Evolutionary conservation across 1,140 invertebrate species (phyloP).

Genomic region (Achatina immaculata): DNA sequence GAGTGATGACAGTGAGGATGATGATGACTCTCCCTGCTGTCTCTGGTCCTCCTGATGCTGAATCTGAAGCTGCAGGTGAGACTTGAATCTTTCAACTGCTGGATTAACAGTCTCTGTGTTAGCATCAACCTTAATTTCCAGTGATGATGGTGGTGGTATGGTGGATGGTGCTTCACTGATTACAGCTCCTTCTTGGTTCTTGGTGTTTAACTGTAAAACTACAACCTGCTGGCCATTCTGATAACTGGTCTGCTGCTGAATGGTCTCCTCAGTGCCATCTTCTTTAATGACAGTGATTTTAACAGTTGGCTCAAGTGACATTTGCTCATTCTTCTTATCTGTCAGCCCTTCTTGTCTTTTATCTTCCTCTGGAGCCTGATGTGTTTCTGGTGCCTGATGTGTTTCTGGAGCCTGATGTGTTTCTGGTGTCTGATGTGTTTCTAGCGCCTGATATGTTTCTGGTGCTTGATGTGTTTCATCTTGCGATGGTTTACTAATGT

Average conservation of each 20-base stretch:
- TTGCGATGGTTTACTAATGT: neutral
- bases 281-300: neutral
- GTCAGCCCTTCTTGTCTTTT: neutral
- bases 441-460: neutral
- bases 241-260: neutral
- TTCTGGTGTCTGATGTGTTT: neutral
- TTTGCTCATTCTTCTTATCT: neutral
- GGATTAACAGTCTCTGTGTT: neutral
- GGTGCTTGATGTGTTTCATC: neutral
- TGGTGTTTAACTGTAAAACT: neutral
- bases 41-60: neutral
- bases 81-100: slow-evolving; percentile 25
- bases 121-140: neutral
- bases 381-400: no score
- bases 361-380: neutral
- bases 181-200: neutral
- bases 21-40: slow-evolving; percentile 19
- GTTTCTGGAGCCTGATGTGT: no score
- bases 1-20: neutral
- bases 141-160: neutral
- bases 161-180: neutral
- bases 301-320: neutral
- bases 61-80: slow-evolving; percentile 1
- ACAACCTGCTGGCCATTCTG: neutral
- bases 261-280: neutral